A percentile compares a stretch with the other conserved stretches of the same genome.
Evolutionary conservation across 2,888 invertebrate genomes (phyloP).

Genomic region (Hedychridium roseum): DNA sequence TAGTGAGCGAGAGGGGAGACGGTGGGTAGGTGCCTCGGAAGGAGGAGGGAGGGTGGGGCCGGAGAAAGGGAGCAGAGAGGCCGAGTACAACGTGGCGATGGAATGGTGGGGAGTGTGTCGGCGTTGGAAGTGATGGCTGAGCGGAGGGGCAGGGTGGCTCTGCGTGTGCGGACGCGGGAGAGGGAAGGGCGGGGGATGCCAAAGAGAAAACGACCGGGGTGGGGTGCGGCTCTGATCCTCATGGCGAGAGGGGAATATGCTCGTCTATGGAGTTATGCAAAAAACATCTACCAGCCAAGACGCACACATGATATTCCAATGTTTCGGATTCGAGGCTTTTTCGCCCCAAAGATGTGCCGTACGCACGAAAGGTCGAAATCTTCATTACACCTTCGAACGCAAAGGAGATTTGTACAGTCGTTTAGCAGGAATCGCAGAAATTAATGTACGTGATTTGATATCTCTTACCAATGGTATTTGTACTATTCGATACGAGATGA

Average conservation of each 20-base stretch:
- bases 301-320: too few species aligned
- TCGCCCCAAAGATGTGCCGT: too few species aligned
- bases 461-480: too few species aligned
- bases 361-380: too few species aligned
- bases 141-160: slow-evolving; percentile 13
- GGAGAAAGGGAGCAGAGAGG: slow-evolving; percentile 13
- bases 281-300: slow-evolving; percentile 30
- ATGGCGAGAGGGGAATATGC: slow-evolving; percentile 24
- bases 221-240: slow-evolving; percentile 37
- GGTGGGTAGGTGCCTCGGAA: too few species aligned
- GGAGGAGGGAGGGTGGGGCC: slow-evolving; percentile 14
- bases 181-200: slow-evolving; percentile 21
- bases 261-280: slow-evolving; percentile 31
- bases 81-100: neutral
- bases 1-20: slow-evolving; percentile 15
- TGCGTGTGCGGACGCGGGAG: slow-evolving; percentile 22
- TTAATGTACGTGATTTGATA: too few species aligned
- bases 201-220: slow-evolving; percentile 15
- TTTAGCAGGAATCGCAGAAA: too few species aligned
- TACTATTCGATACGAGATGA: too few species aligned
- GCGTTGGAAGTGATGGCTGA: slow-evolving; percentile 6
- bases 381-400: too few species aligned
- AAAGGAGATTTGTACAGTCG: too few species aligned
- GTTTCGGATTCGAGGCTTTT: too few species aligned
- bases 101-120: slow-evolving; percentile 16